Conservation (phyloP, 2,888 invertebrate species). For the Temnothorax rugatulus region DNA sequence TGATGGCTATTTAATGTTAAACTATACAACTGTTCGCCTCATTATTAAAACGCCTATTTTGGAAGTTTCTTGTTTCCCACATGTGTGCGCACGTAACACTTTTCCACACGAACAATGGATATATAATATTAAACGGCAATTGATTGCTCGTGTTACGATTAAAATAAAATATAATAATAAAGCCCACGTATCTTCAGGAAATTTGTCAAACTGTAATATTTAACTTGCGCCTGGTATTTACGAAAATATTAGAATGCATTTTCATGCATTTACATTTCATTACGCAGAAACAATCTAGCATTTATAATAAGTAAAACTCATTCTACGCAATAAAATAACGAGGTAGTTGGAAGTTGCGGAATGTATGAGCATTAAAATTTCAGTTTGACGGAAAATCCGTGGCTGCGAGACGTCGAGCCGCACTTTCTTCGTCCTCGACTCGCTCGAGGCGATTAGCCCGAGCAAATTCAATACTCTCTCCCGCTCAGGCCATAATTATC, state of each 20-base stretch:
- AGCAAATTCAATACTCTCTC: constrained; percentile 62
- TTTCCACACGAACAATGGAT: neutral
- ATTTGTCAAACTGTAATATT: constrained; percentile 9
- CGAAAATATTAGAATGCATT: neutral
- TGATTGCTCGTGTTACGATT: neutral
- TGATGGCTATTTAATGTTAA: neutral
- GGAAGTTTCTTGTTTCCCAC: neutral
- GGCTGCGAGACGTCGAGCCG: neutral
- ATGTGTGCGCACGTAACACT: neutral
- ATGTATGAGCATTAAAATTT: constrained; percentile 19
- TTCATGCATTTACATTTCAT: neutral
- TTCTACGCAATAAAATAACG: neutral
- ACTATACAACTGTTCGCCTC: neutral
- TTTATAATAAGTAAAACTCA: neutral
- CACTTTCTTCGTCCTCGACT: constrained; percentile 6
- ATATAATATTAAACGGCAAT: neutral
- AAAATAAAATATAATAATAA: neutral
- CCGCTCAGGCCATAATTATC: constrained; percentile 55
- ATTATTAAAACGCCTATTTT: neutral
- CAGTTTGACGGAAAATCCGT: neutral
- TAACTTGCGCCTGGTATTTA: neutral
- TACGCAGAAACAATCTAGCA: neutral
- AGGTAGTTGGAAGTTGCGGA: too few species aligned
- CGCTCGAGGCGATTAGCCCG: constrained; percentile 28
- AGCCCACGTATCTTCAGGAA: neutral